These are phyloP conservation scores for Malurus elegans DNA, from an alignment of 2,113 vertebrate species.

Conservation along the genomic window DNA sequence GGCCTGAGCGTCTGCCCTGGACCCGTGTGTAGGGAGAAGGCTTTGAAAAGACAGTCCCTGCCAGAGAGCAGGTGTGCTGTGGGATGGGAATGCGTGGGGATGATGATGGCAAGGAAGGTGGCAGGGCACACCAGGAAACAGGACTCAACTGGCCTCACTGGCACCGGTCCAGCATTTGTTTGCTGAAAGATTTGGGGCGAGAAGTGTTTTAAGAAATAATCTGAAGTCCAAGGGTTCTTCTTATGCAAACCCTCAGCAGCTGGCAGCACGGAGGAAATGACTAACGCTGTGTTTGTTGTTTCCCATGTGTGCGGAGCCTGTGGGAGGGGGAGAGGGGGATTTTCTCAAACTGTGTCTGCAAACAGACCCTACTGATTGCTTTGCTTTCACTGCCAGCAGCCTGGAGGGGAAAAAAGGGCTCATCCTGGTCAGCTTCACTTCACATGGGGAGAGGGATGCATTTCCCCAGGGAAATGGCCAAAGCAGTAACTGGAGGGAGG, in stretches of 20 bases:
- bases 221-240: constrained; percentile 63
- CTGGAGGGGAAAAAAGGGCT: not conserved
- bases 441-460: accelerated
- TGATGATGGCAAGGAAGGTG: not conserved
- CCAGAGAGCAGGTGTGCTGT: not conserved
- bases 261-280: constrained; percentile 47
- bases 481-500: not conserved
- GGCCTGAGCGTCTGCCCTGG: not conserved
- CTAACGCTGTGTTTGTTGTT: constrained; percentile 39
- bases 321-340: not conserved
- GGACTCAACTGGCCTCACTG: not conserved
- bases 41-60: not conserved
- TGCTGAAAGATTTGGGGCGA: not conserved
- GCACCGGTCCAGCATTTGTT: not conserved
- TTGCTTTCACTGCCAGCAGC: not conserved
- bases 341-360: not conserved
- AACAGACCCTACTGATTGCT: constrained; percentile 11
- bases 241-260: constrained; percentile 59
- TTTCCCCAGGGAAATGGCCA: not conserved
- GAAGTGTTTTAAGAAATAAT: constrained; percentile 53
- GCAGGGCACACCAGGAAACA: not conserved
- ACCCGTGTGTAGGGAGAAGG: not conserved
- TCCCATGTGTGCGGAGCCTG: not conserved
- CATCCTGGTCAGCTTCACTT: accelerated
- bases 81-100: not conserved